Base-by-base conservation (phyloP, 2,113 vertebrate species). In the Theristicus caerulescens region DNA sequence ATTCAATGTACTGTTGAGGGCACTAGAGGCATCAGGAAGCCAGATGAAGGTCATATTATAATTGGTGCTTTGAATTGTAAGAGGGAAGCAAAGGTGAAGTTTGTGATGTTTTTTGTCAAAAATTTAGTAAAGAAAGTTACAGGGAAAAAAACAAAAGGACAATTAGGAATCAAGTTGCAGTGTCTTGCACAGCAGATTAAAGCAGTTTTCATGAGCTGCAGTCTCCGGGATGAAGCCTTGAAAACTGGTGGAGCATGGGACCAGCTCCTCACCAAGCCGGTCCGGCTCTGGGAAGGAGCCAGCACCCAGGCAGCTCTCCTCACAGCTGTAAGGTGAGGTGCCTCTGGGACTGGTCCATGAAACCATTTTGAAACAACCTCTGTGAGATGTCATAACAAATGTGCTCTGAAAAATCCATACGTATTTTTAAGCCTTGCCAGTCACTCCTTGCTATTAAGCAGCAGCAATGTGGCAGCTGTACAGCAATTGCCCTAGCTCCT, bases 31-130 rank as follows among this genome's bases (percentile, higher is more conserved):
- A 82, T 71, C 19, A 25, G 77, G 73, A 96, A 97, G 92, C 89
- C 95, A 95, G 88, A 91, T 97, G 94, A 97, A 98, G 98, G 97
- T 98, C 88, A 27, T 82, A 47, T 86, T 97, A 46, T 96, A 98
- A 98, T 96, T 97, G 95, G 85, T 93, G 82, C 86, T 97, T 96
- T 95, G 94, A 97, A 94, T 91, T 96, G 85, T 88, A 95, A 95
- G 86, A 92, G 79, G 79, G 72, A 97, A 79, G 84, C 95, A 97
- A 93, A 98, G 94, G 91, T 97, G 96, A 97, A 95, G 70, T 85
- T 94, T 86, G 91, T 94, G 80, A 96, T 91, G 51, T 62, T 93
- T 97, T 96, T 94, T 71, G 69, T 90, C 16, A 11, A 95, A 97
- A 97, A 96, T 57, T 95, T 86, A 93, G 95, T 89, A 82, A 96